Base-by-base conservation (phyloP, 2,797 vertebrate genomes). In the Myoxocephalus aenaeus region DNA sequence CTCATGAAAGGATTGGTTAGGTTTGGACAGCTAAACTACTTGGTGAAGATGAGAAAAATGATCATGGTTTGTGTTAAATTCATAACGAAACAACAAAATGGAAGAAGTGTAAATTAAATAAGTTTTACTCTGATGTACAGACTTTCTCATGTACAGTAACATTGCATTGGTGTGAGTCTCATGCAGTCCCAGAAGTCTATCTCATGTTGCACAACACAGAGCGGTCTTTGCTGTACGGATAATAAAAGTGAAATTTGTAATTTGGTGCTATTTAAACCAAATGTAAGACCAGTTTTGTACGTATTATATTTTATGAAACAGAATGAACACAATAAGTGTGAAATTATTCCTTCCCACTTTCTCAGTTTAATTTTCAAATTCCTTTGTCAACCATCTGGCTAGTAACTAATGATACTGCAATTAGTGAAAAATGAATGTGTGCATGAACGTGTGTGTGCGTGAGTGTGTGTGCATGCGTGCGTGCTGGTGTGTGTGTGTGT, bases 331-430 rank as follows among this genome's bases (percentile, higher is more conserved):
- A 10, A 29, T 32, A 57, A 3, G 8, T 65, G 59, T 75, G 48
- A 70, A 80, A 81, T 76, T 34, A 65, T 76, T 76, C 66, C 42
- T 76, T 76, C 66, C 42, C 12, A 66, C 57, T 79, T 81, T 77
- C 40, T 56, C 29, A 51, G 42, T 86, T 81, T 73, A 78, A 64
- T 83, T 75, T 74, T 74, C 64, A 87, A 73, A 84, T 89, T 87
- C 77, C 75, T 91, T 92, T 91, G 87, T 93, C 88, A 85, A 83
- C 88, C 77, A 84, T 86, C 81, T 92, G 92, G 70, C 73, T 65
- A 22, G 68, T 53, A 69, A 77, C 78, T 81, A 91, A 92, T 66
- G 68, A 90, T 86, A 71, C 65, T 67, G 81, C 78, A 89, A 89
- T 92, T 91, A 85, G 77, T 72, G 65, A 51, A 67, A 85, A 81